A percentile compares a stretch with the other conserved stretches of the same genome.
phyloP scores from a whole-genome alignment of 2,888 invertebrate genomes.

The Harpalus rubripes region DNA sequence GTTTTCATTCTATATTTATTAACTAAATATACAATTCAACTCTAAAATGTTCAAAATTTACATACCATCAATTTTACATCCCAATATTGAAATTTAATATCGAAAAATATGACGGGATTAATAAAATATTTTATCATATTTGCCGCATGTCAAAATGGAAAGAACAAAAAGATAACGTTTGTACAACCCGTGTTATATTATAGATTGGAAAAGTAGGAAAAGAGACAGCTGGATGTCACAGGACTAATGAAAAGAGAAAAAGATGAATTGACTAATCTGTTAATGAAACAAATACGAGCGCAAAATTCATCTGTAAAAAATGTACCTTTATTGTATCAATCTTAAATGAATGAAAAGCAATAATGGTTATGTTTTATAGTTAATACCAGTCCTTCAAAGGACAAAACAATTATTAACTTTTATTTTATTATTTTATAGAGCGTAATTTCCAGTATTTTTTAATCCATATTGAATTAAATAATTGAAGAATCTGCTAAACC shows the following conservation, averaged over 20 bases:
- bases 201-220: conserved; percentile 34
- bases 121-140: conserved; percentile 1
- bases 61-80: neutral
- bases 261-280: conserved; percentile 46
- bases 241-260: conserved; percentile 49
- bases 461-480: too few species aligned
- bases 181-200: neutral
- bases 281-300: conserved; percentile 42
- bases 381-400: too few species aligned
- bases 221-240: conserved; percentile 40
- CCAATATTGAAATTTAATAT: conserved; percentile 4
- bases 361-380: too few species aligned
- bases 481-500: too few species aligned
- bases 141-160: neutral
- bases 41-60: neutral
- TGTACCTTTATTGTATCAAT: neutral
- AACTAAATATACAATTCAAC: neutral
- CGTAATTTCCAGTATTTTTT: too few species aligned
- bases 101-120: neutral
- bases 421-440: too few species aligned
- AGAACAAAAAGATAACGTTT: conserved; percentile 9
- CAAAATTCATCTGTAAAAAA: neutral
- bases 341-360: too few species aligned
- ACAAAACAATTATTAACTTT: too few species aligned
- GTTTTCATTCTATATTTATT: conserved; percentile 1